Base-by-base conservation (phyloP, 2,113 vertebrate genomes). In the Datnioides undecimradiatus region DNA sequence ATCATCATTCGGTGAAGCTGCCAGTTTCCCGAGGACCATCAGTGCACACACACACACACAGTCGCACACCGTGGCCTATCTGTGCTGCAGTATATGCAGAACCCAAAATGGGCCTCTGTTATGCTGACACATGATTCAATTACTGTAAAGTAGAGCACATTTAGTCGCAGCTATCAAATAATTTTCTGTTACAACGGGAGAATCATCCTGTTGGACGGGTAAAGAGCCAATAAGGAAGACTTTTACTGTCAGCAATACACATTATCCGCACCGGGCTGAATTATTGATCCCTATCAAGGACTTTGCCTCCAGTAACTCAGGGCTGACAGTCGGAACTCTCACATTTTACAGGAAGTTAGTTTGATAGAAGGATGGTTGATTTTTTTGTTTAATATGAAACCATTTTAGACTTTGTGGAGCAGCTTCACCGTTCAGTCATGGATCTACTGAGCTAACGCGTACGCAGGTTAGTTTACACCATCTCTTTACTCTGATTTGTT, bases 231-330 rank as follows among this genome's bases (percentile, higher is more conserved):
- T 27, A 57, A 64, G 49, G 31, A 43, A 51, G 66, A 51, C 11
- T 48, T 73, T 38, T 73, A 46, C 21, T 38, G 55, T 60, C 60
- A 34, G 34, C 67, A 72, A 31, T 54, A 63, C 46, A 52, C 66
- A 45, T 19, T 38, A 1, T 67, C 57, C 60, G 54, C 51, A 65
- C 49, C 27, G 12, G 27, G 14, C n/a, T 65, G 43, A 71, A 43
- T 43, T 72, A 66, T 82, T 77, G 52, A 65, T 66, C 45, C 38
- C 0, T 43, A 52, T 41, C 80, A 45, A 52, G 51, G 51, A 58
- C 36, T 48, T 27, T 70, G 21, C 46, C 38, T 69, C 31, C 57
- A 48, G 27, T 1, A 38, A 36, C 29, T 29, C 0, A 4, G 51
- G 43, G 41, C 21, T 43, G 17, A 21, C 29, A 55, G 46, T 40